Conservation (phyloP, 2,888 invertebrate genomes). For the Blastobasis lacticolella region DNA sequence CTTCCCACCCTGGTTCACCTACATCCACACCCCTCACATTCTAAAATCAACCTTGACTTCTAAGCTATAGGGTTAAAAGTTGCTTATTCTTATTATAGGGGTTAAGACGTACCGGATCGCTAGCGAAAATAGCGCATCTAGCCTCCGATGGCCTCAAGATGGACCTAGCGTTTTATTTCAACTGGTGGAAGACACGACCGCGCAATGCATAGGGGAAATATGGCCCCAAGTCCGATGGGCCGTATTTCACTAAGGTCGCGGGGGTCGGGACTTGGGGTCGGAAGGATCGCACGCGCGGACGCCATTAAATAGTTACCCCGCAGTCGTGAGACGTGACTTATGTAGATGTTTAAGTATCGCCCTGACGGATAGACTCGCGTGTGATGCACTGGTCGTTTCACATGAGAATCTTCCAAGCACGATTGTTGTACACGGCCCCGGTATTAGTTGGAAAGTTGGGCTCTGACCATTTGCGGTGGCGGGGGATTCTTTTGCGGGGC, state of each 20-base stretch:
- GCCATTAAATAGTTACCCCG: constrained; percentile 71
- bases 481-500: too few species aligned
- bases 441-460: constrained; percentile 60
- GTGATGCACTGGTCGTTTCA: constrained; percentile 59
- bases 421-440: constrained; percentile 30
- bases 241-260: constrained; percentile 52
- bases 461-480: constrained; percentile 12
- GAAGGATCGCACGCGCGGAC: constrained; percentile 61
- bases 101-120: constrained; percentile 25
- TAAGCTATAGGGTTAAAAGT: constrained; percentile 8
- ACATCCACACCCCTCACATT: neutral
- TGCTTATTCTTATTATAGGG: neutral
- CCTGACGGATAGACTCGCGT: constrained; percentile 70
- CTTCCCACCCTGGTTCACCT: neutral
- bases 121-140: constrained; percentile 61
- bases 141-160: constrained; percentile 71
- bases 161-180: constrained; percentile 73
- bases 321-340: constrained; percentile 70
- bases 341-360: constrained; percentile 68
- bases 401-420: constrained; percentile 64
- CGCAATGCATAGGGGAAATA: constrained; percentile 69
- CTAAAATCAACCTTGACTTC: constrained; percentile 2
- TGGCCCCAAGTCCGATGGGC: constrained; percentile 66
- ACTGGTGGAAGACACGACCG: constrained; percentile 71
- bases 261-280: constrained; percentile 36